Base-by-base conservation (phyloP, 2,797 vertebrate species). In the Parauchenoglanis ngamensis region DNA sequence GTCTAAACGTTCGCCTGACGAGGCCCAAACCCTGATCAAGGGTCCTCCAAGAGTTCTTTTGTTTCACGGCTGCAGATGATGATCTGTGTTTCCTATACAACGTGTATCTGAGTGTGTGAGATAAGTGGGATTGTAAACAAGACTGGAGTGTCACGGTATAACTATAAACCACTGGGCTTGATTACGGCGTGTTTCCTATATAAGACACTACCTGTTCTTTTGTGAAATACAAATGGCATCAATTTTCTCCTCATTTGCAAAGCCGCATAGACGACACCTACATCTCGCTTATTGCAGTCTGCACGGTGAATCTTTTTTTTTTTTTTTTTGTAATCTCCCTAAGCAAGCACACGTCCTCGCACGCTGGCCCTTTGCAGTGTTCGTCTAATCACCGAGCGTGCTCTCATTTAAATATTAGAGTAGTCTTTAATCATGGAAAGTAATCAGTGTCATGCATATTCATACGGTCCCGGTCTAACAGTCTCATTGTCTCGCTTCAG, bases 361-460 rank as follows among this genome's bases (percentile, higher is more conserved):
- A 56, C 78, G 75, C 67, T 89, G 88, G 89, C 90, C 90, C 93
- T 91, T 89, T 88, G 92, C 95, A 93, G 89, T 94, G 94, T 95
- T 95, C 94, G 96, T 98, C 97, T 99, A 99, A 99, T 99, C 98
- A 98, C 97, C 97, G 98, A 98, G 97, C 97, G 97, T 97, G 97
- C 97, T 97, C 97, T 98, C 98, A 99, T 99, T 99, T 99, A 97
- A 99, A 99, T 99, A 99, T 99, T 99, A 99, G 99, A 97, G 98
- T 99, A 98, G 98, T 98, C 97, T 99, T 99, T 99, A 98, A 99
- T 99, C 98, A 98, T 98, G 97, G 99, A 99, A 99, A 98, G 98
- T 98, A 99, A 98, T 98, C 97, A 97, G 96, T 94, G 97, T 98
- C 97, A 98, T 99, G 98, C 98, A 99, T 99, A 99, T 99, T 99